phyloP scores from a whole-genome alignment of 1,140 invertebrate genomes.

The Drosophila micromelanica region DNA sequence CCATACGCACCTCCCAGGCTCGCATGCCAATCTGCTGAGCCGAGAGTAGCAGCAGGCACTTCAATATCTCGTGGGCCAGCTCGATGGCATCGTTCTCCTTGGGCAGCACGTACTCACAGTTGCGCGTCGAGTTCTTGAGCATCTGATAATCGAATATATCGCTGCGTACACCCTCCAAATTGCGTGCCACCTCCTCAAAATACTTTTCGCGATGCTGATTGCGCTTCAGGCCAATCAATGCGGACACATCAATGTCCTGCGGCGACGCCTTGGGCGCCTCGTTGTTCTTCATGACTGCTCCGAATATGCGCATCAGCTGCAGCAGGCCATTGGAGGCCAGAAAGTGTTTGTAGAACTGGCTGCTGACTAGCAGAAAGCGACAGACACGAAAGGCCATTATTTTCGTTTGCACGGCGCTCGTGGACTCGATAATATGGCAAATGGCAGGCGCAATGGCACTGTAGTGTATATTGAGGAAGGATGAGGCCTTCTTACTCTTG shows the following conservation, averaged over 20 bases:
- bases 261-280: slow-evolving; percentile 50
- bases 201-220: slow-evolving; percentile 82
- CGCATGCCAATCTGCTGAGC: slow-evolving; percentile 64
- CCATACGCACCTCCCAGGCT: slow-evolving; percentile 62
- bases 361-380: slow-evolving; percentile 67
- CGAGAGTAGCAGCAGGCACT: slow-evolving; percentile 72
- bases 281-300: slow-evolving; percentile 74
- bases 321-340: slow-evolving; percentile 67
- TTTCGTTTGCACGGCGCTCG: slow-evolving; percentile 68
- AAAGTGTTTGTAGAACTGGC: slow-evolving; percentile 73
- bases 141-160: slow-evolving; percentile 80
- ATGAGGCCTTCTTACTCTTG: slow-evolving; percentile 65
- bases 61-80: slow-evolving; percentile 73
- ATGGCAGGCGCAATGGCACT: slow-evolving; percentile 72
- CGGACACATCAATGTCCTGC: slow-evolving; percentile 57
- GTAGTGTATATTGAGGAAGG: slow-evolving; percentile 54
- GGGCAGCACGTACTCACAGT: slow-evolving; percentile 66
- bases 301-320: slow-evolving; percentile 71
- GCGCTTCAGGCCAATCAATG: slow-evolving; percentile 64
- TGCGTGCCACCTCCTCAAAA: slow-evolving; percentile 81
- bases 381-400: slow-evolving; percentile 81
- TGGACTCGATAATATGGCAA: slow-evolving; percentile 80
- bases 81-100: slow-evolving; percentile 67
- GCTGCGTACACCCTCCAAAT: slow-evolving; percentile 77
- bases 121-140: slow-evolving; percentile 68